phyloP scores from a whole-genome alignment of 1,140 invertebrate species.

The Drosophila sucinea region DNA sequence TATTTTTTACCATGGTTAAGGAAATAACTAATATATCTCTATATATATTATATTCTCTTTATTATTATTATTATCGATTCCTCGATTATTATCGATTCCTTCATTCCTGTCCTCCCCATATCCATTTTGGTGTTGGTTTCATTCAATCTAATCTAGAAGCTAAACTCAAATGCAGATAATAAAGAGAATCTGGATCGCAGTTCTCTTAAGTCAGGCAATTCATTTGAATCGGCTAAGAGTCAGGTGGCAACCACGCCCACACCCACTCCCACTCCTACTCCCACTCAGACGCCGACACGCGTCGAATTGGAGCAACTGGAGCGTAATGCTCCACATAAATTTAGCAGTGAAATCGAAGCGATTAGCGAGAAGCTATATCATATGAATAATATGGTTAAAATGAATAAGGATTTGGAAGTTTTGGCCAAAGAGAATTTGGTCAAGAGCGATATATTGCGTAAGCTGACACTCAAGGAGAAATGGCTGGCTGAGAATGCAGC shows the following conservation, averaged over 20 bases:
- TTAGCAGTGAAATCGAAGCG: constrained; percentile 78
- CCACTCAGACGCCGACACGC: constrained; percentile 53
- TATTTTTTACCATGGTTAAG: constrained; percentile 27
- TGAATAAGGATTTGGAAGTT: constrained; percentile 79
- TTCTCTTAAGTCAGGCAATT: constrained; percentile 60
- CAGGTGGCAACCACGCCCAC: constrained; percentile 34
- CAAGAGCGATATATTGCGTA: constrained; percentile 81
- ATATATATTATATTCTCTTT: constrained; percentile 66
- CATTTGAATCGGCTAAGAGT: constrained; percentile 69
- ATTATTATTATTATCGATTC: constrained; percentile 32
- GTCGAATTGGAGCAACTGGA: constrained; percentile 78
- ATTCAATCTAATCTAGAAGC: constrained; percentile 47
- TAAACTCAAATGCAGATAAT: constrained; percentile 47
- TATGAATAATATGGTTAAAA: constrained; percentile 79
- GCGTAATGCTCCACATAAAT: constrained; percentile 62
- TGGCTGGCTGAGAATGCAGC: constrained; percentile 78
- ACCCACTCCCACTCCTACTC: constrained; percentile 6
- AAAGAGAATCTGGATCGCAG: constrained; percentile 63
- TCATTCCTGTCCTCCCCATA: constrained; percentile 16
- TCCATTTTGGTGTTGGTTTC: constrained; percentile 71
- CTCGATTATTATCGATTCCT: constrained; percentile 33
- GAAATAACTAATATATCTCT: constrained; percentile 67
- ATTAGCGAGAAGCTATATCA: constrained; percentile 81
- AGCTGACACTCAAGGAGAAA: constrained; percentile 80
- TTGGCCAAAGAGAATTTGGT: constrained; percentile 81